phyloP scores from a whole-genome alignment of 2,888 invertebrate species.

The Neoaliturus tenellus region DNA sequence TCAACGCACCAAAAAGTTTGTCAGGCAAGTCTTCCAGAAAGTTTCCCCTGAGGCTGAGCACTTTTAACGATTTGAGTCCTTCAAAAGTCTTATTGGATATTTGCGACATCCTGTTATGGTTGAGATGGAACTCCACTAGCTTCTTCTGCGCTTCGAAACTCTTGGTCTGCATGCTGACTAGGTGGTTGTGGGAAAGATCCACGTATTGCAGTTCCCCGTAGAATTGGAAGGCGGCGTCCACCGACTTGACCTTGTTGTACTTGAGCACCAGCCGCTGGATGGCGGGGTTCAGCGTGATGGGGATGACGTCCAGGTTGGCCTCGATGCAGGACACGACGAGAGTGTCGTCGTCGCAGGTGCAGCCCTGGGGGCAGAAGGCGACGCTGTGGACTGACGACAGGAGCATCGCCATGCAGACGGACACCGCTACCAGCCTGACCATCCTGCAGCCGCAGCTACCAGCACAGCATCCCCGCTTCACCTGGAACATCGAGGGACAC shows the following conservation, averaged over 20 bases:
- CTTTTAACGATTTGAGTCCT: constrained; percentile 85
- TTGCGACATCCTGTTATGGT: constrained; percentile 90
- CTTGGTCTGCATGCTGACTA: constrained; percentile 86
- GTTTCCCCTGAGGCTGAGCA: constrained; percentile 88
- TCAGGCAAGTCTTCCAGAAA: constrained; percentile 86
- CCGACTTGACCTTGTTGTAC: constrained; percentile 91
- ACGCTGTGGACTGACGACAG: constrained; percentile 74
- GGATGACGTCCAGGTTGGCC: constrained; percentile 91
- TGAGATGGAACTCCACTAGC: constrained; percentile 87
- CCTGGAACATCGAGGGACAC: constrained; percentile 13
- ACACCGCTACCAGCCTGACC: constrained; percentile 53
- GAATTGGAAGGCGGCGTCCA: constrained; percentile 90
- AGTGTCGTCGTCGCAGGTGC: constrained; percentile 93
- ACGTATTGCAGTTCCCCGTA: constrained; percentile 91
- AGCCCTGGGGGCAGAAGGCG: constrained; percentile 90
- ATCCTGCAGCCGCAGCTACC: not conserved
- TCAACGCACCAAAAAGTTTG: constrained; percentile 83
- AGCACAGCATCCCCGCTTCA: constrained; percentile 18
- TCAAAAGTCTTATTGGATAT: constrained; percentile 88
- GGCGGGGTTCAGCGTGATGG: constrained; percentile 93
- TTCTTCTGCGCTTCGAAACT: constrained; percentile 89
- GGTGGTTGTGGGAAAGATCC: constrained; percentile 89
- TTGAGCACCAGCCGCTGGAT: constrained; percentile 89
- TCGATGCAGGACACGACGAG: constrained; percentile 91
- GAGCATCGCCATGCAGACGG: constrained; percentile 49